These are phyloP conservation scores for Leptosomus discolor DNA, from an alignment of 2,113 vertebrate genomes.

Conservation along the genomic window DNA sequence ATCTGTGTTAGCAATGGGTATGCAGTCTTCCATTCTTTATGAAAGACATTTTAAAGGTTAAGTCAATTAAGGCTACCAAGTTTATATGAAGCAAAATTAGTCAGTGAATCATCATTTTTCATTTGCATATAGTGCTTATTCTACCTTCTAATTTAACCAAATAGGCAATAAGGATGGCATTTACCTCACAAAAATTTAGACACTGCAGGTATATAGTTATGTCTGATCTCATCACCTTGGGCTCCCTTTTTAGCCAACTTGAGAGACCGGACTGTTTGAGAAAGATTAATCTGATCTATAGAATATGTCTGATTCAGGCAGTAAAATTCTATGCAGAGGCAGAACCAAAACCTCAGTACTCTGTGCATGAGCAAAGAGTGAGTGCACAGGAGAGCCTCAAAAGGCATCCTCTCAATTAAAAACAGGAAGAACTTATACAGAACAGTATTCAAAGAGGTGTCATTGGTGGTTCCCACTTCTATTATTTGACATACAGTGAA, in stretches of 20 bases:
- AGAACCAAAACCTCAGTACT: background rate
- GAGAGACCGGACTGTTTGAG: background rate
- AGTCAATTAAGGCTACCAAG: background rate
- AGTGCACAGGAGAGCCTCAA: background rate
- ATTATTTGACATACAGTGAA: background rate
- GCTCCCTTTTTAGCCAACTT: background rate
- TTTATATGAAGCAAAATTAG: conserved; percentile 10
- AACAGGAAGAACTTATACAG: background rate
- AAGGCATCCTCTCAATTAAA: background rate
- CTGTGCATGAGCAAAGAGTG: background rate
- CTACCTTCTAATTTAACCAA: background rate
- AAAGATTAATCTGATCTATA: background rate
- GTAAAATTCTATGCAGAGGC: background rate
- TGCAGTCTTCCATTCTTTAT: background rate
- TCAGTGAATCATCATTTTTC: background rate
- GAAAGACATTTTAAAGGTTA: conserved; percentile 13
- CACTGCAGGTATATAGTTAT: background rate
- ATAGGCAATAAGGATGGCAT: background rate
- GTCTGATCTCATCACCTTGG: background rate
- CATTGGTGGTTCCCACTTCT: background rate
- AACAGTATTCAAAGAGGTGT: background rate
- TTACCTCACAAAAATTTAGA: background rate
- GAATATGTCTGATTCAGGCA: background rate
- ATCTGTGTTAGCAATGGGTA: background rate
- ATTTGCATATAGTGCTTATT: background rate